Base-by-base conservation (phyloP, 2,888 invertebrate species). In the Alsophila aescularia region DNA sequence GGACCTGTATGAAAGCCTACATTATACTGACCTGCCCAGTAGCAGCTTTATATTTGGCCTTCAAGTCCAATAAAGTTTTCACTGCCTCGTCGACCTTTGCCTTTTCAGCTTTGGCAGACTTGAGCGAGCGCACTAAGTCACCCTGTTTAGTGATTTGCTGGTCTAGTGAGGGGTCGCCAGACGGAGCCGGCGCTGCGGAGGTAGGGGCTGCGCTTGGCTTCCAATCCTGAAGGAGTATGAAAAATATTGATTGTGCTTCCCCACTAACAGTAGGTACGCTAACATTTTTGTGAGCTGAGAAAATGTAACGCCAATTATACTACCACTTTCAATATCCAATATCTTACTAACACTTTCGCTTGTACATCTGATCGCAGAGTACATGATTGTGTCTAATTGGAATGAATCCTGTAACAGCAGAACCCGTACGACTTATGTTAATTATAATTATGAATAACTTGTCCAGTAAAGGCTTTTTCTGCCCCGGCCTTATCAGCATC, bases 1-100 rank as follows among this genome's bases (percentile, higher is more conserved):
- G n/a, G n/a, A n/a, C n/a, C n/a, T n/a, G n/a, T n/a, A n/a, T n/a
- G n/a, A 21, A 21, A 21, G 4, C 21, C 6, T 3, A 5, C 21
- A 8, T 27, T 9, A 32, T 4, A 64, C 57, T 57, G 14, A 84
- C 86, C 72, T 84, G 75, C 58, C 85, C 86, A 31, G 85, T 81
- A 35, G 79, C 75, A 0, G 90, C 87, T 80, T 97, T 97, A 77
- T 94, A 97, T 62, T 96, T 93, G 1, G 92, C 85, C 83, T 98
- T 98, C 0, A 97, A 82, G 0, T 91, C 89, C 39, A 96, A 77
- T 8, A 97, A 82, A 4, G 72, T 59, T 71, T 95, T 94, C 0
- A 88, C 87, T 0, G 87, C 87, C 24, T 75, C 81, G 56, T 85
- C 83, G 2, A 87, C 67, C 52, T 80, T 79, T 0, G 75, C 72